phyloP scores from a whole-genome alignment of 2,888 invertebrate genomes.

The Candidula unifasciata region DNA sequence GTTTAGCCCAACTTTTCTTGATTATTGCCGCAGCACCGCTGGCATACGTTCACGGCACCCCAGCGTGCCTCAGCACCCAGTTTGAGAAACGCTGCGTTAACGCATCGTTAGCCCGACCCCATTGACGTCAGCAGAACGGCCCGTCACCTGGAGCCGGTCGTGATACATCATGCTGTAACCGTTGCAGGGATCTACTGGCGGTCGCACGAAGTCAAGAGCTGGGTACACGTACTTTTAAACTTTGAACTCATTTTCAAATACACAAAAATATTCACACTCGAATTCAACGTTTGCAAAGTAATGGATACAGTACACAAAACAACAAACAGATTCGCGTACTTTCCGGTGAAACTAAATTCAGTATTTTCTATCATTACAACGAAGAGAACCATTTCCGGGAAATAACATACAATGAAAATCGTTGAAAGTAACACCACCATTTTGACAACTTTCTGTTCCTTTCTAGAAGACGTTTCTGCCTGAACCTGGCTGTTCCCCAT shows the following conservation, averaged over 20 bases:
- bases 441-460: slow-evolving; percentile 26
- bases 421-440: slow-evolving; percentile 14
- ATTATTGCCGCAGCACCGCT: too few species aligned
- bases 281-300: slow-evolving; percentile 6
- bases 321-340: not conserved
- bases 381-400: not conserved
- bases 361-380: not conserved
- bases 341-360: slow-evolving; percentile 23
- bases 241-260: slow-evolving; percentile 37
- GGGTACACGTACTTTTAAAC: not conserved
- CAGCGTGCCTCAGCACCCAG: too few species aligned
- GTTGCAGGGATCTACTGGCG: too few species aligned
- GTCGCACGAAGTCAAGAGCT: too few species aligned
- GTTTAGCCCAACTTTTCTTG: too few species aligned
- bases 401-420: slow-evolving; percentile 24
- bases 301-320: not conserved
- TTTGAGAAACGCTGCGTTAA: too few species aligned
- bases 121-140: too few species aligned
- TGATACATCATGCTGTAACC: too few species aligned
- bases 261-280: slow-evolving; percentile 27
- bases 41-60: too few species aligned
- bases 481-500: not conserved
- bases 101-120: too few species aligned
- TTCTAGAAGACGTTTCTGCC: not conserved
- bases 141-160: too few species aligned